Evolutionary conservation across 2,113 vertebrate species (phyloP).

Genomic region (Monopterus albus): DNA sequence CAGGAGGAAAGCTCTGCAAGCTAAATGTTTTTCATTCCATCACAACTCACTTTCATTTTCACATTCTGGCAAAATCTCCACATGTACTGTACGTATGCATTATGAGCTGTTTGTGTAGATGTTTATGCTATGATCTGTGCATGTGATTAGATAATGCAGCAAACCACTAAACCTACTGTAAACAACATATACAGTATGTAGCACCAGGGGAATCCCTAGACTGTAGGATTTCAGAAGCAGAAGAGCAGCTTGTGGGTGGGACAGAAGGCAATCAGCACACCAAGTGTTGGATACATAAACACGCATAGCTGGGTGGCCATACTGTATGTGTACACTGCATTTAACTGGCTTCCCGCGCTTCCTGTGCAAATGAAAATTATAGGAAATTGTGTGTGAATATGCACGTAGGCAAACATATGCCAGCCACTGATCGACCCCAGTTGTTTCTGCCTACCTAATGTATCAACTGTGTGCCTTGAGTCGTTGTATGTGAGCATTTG

Average conservation of each 20-base stretch:
- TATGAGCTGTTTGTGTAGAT: too few relatives aligned
- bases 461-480: slow-evolving; percentile 26
- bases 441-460: slow-evolving; percentile 35
- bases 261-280: slow-evolving; percentile 22
- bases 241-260: slow-evolving; percentile 27
- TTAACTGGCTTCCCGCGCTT: slow-evolving; percentile 43
- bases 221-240: slow-evolving; percentile 19
- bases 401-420: slow-evolving; percentile 48
- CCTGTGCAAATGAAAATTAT: slow-evolving; percentile 54
- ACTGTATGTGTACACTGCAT: slow-evolving; percentile 38
- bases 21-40: slow-evolving; percentile 25
- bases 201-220: not conserved
- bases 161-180: not conserved
- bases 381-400: slow-evolving; percentile 51
- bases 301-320: slow-evolving; percentile 24
- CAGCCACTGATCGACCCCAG: slow-evolving; percentile 26
- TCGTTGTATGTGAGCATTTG: not conserved
- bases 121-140: not conserved
- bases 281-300: not conserved
- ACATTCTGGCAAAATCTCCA: too few relatives aligned
- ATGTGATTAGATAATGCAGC: not conserved
- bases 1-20: slow-evolving; percentile 3
- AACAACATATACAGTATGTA: not conserved
- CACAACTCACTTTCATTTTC: slow-evolving; percentile 33
- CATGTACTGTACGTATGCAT: too few relatives aligned